Evolutionary conservation across 2,113 vertebrate species (phyloP), one percentile per base, ranked within the genome.

Genomic region (Cyprinus carpio): DNA sequence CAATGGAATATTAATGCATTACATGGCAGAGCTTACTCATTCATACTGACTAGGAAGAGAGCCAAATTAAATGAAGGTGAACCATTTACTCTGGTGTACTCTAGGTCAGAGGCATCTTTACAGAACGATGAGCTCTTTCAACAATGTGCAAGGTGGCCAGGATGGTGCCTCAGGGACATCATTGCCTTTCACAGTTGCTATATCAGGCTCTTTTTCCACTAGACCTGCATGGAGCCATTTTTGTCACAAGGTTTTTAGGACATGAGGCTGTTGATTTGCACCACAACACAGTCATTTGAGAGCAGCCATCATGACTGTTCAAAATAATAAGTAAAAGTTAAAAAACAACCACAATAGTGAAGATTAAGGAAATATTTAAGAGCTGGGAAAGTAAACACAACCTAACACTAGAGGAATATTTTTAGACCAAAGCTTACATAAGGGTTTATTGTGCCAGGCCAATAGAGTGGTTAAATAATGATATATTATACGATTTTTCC

Each of bases 141-240:
- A 8, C 76, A 60, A 60, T 54, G 40, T 60, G 29, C 31, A 40
- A 78, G 54, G 29, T 77, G 65, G 43, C 51, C 51, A 65, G 74
- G 60, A 49, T 27, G 40, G 10, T 15, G 43, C 58, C 43, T 51
- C 10, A 5, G 12, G 43, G 58, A 67, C 9, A 12, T 77, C 3
- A 4, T n/a, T 6, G 27, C 60, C 49, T 51, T 65, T 79, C 25
- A 46, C 34, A 43, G 12, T 4, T 23, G 74, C 62, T 81, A 81
- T 81, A 81, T 40, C 62, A 58, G 64, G 75, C 31, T 71, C 49
- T 69, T 85, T 85, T 79, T 78, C 75, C 75, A 85, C 75, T 85
- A 62, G 43, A n/a, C 83, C 69, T 12, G 23, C 64, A 85, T 31
- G 15, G 40, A 34, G 76, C 64, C 65, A 46, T 43, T 81, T 72